Evolutionary conservation across 64 coral and sea anemone genomes (phyloP).

Genomic region (Porites lutea): DNA sequence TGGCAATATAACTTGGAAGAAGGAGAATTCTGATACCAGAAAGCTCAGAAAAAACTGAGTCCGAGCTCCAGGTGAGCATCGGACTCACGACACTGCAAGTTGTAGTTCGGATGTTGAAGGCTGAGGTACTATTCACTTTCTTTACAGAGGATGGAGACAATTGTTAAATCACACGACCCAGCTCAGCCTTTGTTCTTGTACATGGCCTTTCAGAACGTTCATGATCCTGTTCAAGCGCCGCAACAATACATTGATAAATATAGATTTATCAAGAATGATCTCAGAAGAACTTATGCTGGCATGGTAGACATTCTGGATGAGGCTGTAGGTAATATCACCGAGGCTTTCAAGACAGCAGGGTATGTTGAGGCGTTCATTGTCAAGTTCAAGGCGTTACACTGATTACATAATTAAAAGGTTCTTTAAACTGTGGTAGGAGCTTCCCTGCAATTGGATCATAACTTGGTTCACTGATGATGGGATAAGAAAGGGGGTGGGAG

Average conservation of each 20-base stretch:
- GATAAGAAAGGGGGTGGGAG: too few relatives aligned
- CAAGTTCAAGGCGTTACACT: too few relatives aligned
- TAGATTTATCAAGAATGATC: background rate
- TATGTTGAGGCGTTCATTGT: background rate
- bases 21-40: too few relatives aligned
- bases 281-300: background rate
- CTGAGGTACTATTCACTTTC: background rate
- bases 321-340: constrained; percentile 43
- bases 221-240: constrained; percentile 15
- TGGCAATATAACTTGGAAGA: too few relatives aligned
- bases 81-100: too few relatives aligned
- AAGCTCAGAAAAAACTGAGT: too few relatives aligned
- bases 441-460: too few relatives aligned
- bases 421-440: too few relatives aligned
- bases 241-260: constrained; percentile 24
- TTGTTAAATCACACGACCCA: background rate
- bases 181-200: constrained; percentile 10
- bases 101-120: too few relatives aligned
- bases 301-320: constrained; percentile 54
- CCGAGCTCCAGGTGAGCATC: too few relatives aligned
- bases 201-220: constrained; percentile 55
- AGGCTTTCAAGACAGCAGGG: constrained; percentile 21
- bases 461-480: too few relatives aligned
- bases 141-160: background rate
- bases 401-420: too few relatives aligned